These are phyloP conservation scores for Eubucco bourcierii DNA, from an alignment of 2,113 vertebrate species.

Conservation along the genomic window DNA sequence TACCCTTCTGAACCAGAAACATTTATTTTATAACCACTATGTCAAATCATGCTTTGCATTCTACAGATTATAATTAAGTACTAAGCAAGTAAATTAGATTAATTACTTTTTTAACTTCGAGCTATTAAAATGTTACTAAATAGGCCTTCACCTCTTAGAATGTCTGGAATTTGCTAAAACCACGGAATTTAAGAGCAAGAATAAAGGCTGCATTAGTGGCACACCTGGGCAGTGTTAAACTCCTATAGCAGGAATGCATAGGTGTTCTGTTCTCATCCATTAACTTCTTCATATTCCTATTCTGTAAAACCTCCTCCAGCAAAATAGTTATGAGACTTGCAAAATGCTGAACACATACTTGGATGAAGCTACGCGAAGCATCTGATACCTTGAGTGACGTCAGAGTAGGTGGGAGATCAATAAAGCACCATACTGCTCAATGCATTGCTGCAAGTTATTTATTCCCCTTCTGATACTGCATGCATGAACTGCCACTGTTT, in stretches of 20 bases:
- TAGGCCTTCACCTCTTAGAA: not conserved
- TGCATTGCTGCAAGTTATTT: conserved; percentile 62
- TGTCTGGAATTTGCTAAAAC: not conserved
- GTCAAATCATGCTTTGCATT: not conserved
- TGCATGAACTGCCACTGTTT: conserved; percentile 63
- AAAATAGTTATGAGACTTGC: not conserved
- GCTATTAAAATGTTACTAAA: not conserved
- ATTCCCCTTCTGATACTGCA: conserved; percentile 60
- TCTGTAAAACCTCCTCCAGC: not conserved
- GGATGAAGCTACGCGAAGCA: not conserved
- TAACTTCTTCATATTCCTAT: not conserved
- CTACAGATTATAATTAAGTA: not conserved
- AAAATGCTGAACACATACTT: not conserved
- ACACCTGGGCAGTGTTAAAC: not conserved
- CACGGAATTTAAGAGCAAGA: not conserved
- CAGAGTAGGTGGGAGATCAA: conserved; percentile 11
- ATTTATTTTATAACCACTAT: not conserved
- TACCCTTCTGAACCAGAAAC: not conserved
- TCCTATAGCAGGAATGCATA: not conserved
- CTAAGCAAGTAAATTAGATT: not conserved
- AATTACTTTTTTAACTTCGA: not conserved
- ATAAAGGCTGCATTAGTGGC: not conserved
- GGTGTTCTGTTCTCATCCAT: not conserved
- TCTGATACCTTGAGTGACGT: not conserved
- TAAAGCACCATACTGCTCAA: conserved; percentile 42